These are phyloP conservation scores for Ectropis crepuscularia DNA, from an alignment of 2,888 invertebrate genomes.

Conservation along the genomic window DNA sequence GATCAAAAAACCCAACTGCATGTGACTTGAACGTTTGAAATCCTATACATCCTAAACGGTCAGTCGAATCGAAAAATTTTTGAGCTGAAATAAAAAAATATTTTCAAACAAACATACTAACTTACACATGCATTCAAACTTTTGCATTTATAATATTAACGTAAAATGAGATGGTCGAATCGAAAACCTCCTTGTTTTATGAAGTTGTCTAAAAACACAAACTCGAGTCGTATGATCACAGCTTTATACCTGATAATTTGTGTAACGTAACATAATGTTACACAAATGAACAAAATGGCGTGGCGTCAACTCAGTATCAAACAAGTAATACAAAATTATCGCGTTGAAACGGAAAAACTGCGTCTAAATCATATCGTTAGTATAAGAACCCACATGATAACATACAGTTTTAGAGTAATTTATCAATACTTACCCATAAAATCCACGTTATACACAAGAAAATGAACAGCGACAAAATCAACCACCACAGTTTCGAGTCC, in stretches of 20 bases:
- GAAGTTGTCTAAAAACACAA: not conserved
- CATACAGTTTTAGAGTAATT: constrained; percentile 1
- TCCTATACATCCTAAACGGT: no score
- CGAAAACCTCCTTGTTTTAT: not conserved
- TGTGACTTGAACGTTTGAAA: no score
- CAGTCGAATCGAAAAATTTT: no score
- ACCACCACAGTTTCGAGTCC: constrained; percentile 6
- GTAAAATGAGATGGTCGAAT: constrained; percentile 1
- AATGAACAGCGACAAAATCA: constrained; percentile 9
- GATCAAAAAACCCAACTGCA: no score
- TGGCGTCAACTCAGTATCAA: constrained; percentile 8
- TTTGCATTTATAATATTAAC: constrained; percentile 1
- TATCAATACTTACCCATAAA: not conserved
- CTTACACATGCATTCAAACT: constrained; percentile 3
- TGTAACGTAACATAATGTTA: constrained; percentile 12
- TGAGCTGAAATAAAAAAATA: no score
- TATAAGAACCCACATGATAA: not conserved
- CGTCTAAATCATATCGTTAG: not conserved
- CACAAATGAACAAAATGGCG: constrained; percentile 8
- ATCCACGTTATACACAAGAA: constrained; percentile 4
- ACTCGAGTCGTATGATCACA: constrained; percentile 1
- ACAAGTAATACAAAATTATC: constrained; percentile 13
- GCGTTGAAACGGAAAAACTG: not conserved
- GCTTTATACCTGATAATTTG: constrained; percentile 3
- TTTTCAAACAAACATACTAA: not conserved